Evolutionary conservation across 1,140 invertebrate genomes (phyloP).

Genomic region (Drosophila teissieri): DNA sequence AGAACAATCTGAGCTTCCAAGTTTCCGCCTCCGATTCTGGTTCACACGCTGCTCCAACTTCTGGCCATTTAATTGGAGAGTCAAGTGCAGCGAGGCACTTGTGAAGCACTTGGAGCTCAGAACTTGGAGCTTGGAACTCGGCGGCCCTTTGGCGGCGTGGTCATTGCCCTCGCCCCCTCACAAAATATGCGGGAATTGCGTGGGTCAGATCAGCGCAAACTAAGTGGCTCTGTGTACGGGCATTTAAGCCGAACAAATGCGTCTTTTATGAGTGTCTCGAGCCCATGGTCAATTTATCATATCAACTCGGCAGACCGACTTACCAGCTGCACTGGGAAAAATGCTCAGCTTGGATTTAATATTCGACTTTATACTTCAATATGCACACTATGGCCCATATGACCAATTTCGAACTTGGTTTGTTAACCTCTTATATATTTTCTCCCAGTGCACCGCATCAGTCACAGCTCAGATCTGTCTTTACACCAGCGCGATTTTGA

Average conservation of each 20-base stretch:
- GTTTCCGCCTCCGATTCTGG: conserved; percentile 40
- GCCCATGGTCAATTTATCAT: conserved; percentile 80
- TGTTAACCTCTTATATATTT: neutral
- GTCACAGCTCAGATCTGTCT: conserved; percentile 51
- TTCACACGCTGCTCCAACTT: conserved; percentile 62
- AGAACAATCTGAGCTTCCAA: conserved; percentile 15
- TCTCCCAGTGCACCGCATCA: conserved; percentile 4
- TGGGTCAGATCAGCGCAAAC: conserved; percentile 75
- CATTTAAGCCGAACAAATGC: conserved; percentile 70
- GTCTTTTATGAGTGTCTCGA: conserved; percentile 60
- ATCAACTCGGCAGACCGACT: conserved; percentile 19
- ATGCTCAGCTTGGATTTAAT: neutral
- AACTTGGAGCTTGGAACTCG: conserved; percentile 11
- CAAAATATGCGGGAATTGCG: conserved; percentile 33
- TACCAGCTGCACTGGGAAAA: conserved; percentile 1
- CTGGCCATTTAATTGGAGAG: conserved; percentile 74
- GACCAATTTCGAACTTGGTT: no score
- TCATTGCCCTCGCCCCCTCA: conserved; percentile 64
- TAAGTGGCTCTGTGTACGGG: conserved; percentile 63
- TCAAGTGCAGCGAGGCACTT: conserved; percentile 60
- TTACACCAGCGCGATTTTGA: conserved; percentile 50
- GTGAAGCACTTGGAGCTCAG: neutral
- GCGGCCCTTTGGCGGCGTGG: conserved; percentile 58
- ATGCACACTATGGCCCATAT: no score
- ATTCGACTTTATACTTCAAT: no score